Evolutionary conservation across 1,140 invertebrate species (phyloP), one percentile per base, ranked within the genome.

Genomic region (Caerostris extrusa): DNA sequence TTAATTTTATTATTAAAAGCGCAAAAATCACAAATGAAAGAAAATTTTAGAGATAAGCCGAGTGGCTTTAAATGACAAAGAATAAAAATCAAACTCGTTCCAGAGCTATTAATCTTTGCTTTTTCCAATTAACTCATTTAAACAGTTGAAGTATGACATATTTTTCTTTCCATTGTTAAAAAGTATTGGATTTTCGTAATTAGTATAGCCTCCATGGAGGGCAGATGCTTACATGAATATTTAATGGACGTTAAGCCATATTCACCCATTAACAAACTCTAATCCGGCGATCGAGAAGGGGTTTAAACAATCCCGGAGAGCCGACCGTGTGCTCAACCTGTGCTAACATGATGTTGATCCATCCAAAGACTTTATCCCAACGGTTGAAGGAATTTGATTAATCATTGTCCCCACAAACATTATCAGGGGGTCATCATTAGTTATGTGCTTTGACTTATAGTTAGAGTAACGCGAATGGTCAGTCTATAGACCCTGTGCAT

Each of bases 381-480:
- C 83, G 90, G 90, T 19, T 71, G 90, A 57, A 82, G 50, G 67
- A 91, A 91, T 91, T 82, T 91, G 90, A 91, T 91, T 91, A 91
- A 91, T 91, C 90, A 82, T 71, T n/a, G 69, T 3, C 6, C 56
- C 71, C 50, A 19, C 56, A 91, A 60, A 91, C 55, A 71, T 69
- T 53, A 19, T 61, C 77, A 17, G 69, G 50, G 71, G 71, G 90
- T 91, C 90, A 82, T 91, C 90, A 91, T 91, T 82, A 91, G 90
- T 91, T 82, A 91, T 91, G 57, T 91, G 71, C 71, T 61, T 82
- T 91, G 69, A 91, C 90, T 91, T 91, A 82, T 82, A 91, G 90
- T 91, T 91, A 82, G 71, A 56, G 56, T 81, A 81, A 91, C 53
- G 34, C 6, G 71, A 58, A 69, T 77, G 17, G 89, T 56, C 89